phyloP scores from a whole-genome alignment of 2,113 vertebrate genomes.

The Phyllostomus hastatus region DNA sequence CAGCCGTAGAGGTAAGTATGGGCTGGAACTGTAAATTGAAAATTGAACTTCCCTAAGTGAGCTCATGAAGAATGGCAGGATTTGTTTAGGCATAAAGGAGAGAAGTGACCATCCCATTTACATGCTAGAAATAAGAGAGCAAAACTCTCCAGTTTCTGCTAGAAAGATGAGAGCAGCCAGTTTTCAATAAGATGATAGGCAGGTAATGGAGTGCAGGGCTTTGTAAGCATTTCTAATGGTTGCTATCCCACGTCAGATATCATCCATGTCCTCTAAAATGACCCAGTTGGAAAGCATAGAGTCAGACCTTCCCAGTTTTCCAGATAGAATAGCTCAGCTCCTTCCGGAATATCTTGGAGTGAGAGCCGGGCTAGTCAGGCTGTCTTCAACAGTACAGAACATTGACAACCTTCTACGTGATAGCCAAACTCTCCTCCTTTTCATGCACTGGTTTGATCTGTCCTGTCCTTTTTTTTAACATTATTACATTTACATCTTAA shows the following conservation, averaged over 20 bases:
- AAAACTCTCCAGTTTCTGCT: not conserved
- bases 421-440: not conserved
- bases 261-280: not conserved
- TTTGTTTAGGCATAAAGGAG: not conserved
- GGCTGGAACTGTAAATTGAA: not conserved
- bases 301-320: too few relatives aligned
- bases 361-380: not conserved
- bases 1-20: not conserved
- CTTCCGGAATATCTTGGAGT: not conserved
- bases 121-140: not conserved
- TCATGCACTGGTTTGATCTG: not conserved
- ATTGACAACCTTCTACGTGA: not conserved
- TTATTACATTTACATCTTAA: not conserved
- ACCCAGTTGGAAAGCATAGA: not conserved
- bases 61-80: not conserved
- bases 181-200: not conserved
- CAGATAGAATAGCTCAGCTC: not conserved
- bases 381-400: not conserved
- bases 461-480: not conserved
- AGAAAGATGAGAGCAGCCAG: not conserved
- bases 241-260: too few relatives aligned
- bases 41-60: not conserved
- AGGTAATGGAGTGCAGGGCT: not conserved
- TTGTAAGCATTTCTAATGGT: not conserved
- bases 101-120: not conserved